Base-by-base conservation (phyloP, 2,888 invertebrate genomes). In the Andrena haemorrhoa region DNA sequence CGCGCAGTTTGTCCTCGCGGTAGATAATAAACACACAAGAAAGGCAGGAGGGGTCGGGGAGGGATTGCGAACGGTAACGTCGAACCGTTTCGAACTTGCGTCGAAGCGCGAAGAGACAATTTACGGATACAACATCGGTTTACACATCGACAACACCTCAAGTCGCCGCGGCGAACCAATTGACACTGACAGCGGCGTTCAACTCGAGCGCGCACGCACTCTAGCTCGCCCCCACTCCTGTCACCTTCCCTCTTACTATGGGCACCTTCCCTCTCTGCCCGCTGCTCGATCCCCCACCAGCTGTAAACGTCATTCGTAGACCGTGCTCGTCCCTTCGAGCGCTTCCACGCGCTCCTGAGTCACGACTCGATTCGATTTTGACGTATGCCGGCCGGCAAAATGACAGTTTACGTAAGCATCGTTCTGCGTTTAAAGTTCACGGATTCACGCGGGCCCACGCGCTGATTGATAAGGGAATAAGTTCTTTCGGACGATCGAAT, bases 141-240 rank as follows among this genome's bases (percentile, higher is more conserved):
- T 61, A 84, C 86, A 85, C 88, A 75, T 83, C 76, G 74, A 87
- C 85, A 75, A 83, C 86, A 89, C 85, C 75, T 85, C 86, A 81
- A 90, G 84, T 87, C 90, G 87, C 89, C 91, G 89, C 90, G 90
- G 89, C 92, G 91, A 88, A 90, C 89, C 89, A 91, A 92, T 90
- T 90, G 90, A 91, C 91, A 92, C 92, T 92, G 92, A 91, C 89
- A 88, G 85, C 85, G 73, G 74, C 77, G 81, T 84, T 85, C 92
- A 92, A 93, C 79, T 75, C 83, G 75, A 83, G 61, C 85, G 90
- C 93, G 93, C 94, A 94, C 94, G 95, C 95, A 95, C 86, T 75
- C 73, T 75, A 71, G 65, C 74, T 0, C 26, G 60, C 31, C 71
- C 68, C 53, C 69, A 75, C 84, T 53, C 31, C 61, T 35, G 16